Evolutionary conservation across 2,113 vertebrate genomes (phyloP).

Genomic region (Scartelaos histophorus): DNA sequence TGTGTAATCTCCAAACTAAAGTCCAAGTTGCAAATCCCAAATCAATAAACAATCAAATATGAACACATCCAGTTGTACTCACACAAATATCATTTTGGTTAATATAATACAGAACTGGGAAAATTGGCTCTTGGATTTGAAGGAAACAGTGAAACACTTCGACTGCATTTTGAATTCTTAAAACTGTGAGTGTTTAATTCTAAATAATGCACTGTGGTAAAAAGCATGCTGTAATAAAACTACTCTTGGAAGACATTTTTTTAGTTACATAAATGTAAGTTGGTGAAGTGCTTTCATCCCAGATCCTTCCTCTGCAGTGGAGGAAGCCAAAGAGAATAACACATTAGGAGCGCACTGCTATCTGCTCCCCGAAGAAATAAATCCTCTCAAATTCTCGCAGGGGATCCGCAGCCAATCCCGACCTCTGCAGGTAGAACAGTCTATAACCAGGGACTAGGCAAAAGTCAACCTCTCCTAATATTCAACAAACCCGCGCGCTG

Average conservation of each 20-base stretch:
- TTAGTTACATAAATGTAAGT: neutral
- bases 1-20: neutral
- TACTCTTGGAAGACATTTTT: neutral
- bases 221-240: neutral
- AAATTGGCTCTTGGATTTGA: neutral
- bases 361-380: conserved; percentile 43
- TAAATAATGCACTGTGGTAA: neutral
- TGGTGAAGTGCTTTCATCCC: conserved; percentile 23
- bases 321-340: conserved; percentile 43
- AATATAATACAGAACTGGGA: neutral
- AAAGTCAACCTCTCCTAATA: conserved; percentile 9
- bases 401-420: conserved; percentile 25
- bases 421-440: conserved; percentile 24
- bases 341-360: conserved; percentile 25
- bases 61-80: neutral
- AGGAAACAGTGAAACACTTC: neutral
- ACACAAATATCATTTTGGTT: neutral
- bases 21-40: neutral
- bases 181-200: neutral
- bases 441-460: conserved; percentile 13
- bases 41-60: neutral
- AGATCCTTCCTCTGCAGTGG: conserved; percentile 22
- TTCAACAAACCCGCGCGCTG: conserved; percentile 12
- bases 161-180: neutral
- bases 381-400: conserved; percentile 40